Evolutionary conservation across 2,797 vertebrate genomes (phyloP), one percentile per base, ranked within the genome.

Genomic region (Chelonia mydas): DNA sequence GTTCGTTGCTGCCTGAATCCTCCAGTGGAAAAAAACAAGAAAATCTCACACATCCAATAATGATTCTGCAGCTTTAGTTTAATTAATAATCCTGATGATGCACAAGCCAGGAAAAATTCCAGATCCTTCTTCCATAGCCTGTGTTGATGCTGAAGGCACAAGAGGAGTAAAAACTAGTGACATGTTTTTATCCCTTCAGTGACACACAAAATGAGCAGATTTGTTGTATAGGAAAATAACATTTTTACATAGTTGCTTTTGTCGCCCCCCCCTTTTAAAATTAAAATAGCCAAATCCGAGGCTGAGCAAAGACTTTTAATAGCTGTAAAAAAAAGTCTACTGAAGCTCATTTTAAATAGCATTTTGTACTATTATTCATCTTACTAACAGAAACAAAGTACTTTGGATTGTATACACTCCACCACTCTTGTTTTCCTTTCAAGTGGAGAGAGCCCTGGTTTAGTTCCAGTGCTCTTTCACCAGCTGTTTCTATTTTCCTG

Each of bases 401-500:
- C 72, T 45, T 12, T 27, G 23, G 83, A 90, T 65, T 59, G 54
- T 11, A 92, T 61, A 61, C 33, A 89, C 37, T 79, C 92, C 49
- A 54, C 51, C 78, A 76, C 55, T 83, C n/a, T 0, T 95, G 79
- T 83, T 92, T 93, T 86, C 68, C 51, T 78, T 93, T 89, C 53
- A 80, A 65, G 84, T 92, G 13, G 74, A 95, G 94, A 89, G 94
- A 89, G 80, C 74, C 72, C 94, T 96, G 94, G 90, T 93, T 94
- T 94, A 95, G 89, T 97, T 97, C 95, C 93, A 97, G 96, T 96
- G 94, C 94, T 96, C 93, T 92, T 85, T 78, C 93, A 94, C 90
- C 94, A 97, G 92, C 94, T 96, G 94, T 96, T 97, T 96, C 94
- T 96, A 90, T 96, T 97, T 96, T 96, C 95, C 92, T 94, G 91